These are phyloP conservation scores for Drosophila leonis DNA, from an alignment of 2,888 invertebrate species.

Conservation along the genomic window DNA sequence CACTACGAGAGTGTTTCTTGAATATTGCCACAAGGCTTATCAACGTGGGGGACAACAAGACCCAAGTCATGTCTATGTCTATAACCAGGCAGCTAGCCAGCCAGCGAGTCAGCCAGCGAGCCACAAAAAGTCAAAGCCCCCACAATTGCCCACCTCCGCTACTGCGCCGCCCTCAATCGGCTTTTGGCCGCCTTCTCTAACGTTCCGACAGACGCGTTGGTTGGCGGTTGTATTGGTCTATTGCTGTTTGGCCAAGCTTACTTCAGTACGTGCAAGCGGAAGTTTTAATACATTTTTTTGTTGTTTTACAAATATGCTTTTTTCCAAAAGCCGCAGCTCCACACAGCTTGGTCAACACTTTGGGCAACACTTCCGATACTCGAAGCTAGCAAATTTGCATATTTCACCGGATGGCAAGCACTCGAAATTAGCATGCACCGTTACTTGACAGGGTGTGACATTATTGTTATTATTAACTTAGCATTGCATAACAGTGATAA, in stretches of 20 bases:
- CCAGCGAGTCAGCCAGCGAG: slow-evolving; percentile 30
- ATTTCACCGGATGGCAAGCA: slow-evolving; percentile 53
- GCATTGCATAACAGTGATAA: slow-evolving; percentile 1
- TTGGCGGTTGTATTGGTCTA: slow-evolving; percentile 8
- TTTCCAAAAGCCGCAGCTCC: slow-evolving; percentile 17
- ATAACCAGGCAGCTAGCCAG: slow-evolving; percentile 14
- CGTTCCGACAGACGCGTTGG: slow-evolving; percentile 10
- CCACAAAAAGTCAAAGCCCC: slow-evolving; percentile 51
- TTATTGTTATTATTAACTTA: slow-evolving; percentile 35
- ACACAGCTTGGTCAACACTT: slow-evolving; percentile 65
- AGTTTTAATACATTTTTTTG: slow-evolving; percentile 78
- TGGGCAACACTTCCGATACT: slow-evolving; percentile 58
- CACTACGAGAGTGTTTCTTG: slow-evolving; percentile 70
- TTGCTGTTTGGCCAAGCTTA: slow-evolving; percentile 20
- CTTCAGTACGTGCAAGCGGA: slow-evolving; percentile 59
- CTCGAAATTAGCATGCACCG: slow-evolving; percentile 40
- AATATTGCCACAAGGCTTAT: slow-evolving; percentile 70
- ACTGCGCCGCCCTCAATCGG: slow-evolving; percentile 13
- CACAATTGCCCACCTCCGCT: slow-evolving; percentile 41
- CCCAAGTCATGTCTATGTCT: slow-evolving; percentile 46
- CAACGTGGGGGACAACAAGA: slow-evolving; percentile 67
- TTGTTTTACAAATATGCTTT: slow-evolving; percentile 57
- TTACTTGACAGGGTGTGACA: slow-evolving; percentile 24
- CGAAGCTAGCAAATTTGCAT: slow-evolving; percentile 47
- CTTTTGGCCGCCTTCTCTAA: slow-evolving; percentile 30